A percentile compares a stretch with the other conserved stretches of the same genome.
Conservation (phyloP, 92 coral and sea anemone genomes). For the Porites cylindrica region DNA sequence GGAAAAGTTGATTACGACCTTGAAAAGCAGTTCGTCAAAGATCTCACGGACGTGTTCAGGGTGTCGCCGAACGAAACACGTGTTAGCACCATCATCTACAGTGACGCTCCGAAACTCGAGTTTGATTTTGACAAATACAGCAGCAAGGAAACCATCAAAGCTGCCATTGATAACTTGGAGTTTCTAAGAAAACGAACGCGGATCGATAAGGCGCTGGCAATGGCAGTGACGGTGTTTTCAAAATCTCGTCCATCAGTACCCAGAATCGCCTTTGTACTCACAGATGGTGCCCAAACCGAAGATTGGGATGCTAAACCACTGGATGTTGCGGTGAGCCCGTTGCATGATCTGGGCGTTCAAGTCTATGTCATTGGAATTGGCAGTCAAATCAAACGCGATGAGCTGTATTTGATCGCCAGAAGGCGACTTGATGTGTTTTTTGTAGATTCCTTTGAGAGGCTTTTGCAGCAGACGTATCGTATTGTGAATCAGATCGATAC, state of each 20-base stretch:
- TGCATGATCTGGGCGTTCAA: conserved; percentile 83
- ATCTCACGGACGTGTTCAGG: conserved; percentile 71
- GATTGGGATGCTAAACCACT: conserved; percentile 83
- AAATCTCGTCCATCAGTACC: conserved; percentile 89
- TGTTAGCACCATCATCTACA: conserved; percentile 85
- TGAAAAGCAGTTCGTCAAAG: conserved; percentile 84
- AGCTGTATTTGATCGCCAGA: conserved; percentile 66
- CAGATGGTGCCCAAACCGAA: conserved; percentile 85
- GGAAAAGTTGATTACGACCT: conserved; percentile 73
- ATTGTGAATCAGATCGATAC: conserved; percentile 71
- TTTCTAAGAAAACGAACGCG: conserved; percentile 79
- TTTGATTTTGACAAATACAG: conserved; percentile 69
- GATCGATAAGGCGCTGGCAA: conserved; percentile 87
- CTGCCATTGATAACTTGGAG: conserved; percentile 70
- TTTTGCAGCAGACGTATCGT: conserved; percentile 51
- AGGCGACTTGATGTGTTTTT: conserved; percentile 78
- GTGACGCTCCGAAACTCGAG: conserved; percentile 76
- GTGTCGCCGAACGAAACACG: conserved; percentile 84
- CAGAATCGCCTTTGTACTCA: conserved; percentile 81
- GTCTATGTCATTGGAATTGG: conserved; percentile 88
- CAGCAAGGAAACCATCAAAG: conserved; percentile 65
- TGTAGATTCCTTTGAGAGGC: conserved; percentile 69
- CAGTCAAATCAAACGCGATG: conserved; percentile 57
- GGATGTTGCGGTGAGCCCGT: conserved; percentile 76
- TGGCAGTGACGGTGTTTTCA: conserved; percentile 72